Base-by-base conservation (phyloP, 1,140 invertebrate species). In the Neodiprion fabricii region DNA sequence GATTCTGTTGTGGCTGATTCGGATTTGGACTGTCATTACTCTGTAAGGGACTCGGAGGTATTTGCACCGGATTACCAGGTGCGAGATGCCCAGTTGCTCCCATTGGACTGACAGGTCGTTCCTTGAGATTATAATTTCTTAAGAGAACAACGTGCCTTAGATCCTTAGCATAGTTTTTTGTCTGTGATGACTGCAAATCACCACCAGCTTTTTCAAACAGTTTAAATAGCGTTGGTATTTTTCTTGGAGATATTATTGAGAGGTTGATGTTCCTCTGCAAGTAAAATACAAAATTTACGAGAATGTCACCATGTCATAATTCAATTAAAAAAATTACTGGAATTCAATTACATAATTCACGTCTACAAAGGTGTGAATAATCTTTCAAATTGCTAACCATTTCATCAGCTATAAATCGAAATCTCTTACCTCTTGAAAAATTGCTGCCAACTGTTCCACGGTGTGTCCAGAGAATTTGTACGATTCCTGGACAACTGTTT, bases 151-250 rank as follows among this genome's bases (percentile, higher is more conserved):
- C 88, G 88, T 97, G 95, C 14, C 95, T 87, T 0, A 93, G 92
- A 86, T 97, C 96, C 88, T 96, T 96, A 0, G 96, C 95, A 85
- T 97, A 98, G 82, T 97, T 97, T 84, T 98, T 97, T 7, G 92
- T 95, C 75, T 95, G 92, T 0, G 93, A 93, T 0, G 92, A 90
- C 49, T 91, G 90, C 11, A 96, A 86, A 88, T 97, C 96, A 0
- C 96, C 96, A 11, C 95, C 96, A 12, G 95, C 95, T 85, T 95
- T 94, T 81, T 95, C 94, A 83, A 95, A 96, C 11, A 96, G 84
- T 80, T 94, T 93, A 75, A 94, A 92, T 1, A 96, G 84, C 0
- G 92, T 91, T 1, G 96, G 94, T 76, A 98, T 94, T 85, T 97
- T 96, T 67, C 96, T 89, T 1, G 96, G 96, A 0, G 96, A 96